Evolutionary conservation across 2,888 invertebrate genomes (phyloP).

Genomic region (Uloborus plumipes): DNA sequence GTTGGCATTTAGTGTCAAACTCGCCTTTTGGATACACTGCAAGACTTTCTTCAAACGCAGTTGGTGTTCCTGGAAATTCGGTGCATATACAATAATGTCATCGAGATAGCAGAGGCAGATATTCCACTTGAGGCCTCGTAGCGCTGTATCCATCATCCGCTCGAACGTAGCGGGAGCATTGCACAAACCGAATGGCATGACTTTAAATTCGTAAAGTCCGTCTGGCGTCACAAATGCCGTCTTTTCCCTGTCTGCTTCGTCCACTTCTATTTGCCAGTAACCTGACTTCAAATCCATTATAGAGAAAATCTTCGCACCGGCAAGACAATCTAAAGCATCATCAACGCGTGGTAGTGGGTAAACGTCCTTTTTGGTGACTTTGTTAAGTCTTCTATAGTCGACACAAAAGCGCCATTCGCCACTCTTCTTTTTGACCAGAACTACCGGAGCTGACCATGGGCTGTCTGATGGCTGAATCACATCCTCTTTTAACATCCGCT

Average conservation of each 20-base stretch:
- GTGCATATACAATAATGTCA: no score
- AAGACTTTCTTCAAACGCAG: no score
- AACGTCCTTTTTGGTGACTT: constrained; percentile 6
- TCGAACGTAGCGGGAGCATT: constrained; percentile 67
- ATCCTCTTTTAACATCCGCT: constrained; percentile 4
- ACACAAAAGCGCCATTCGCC: neutral
- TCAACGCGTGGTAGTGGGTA: constrained; percentile 22
- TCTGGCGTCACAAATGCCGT: constrained; percentile 65
- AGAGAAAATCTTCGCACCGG: constrained; percentile 16
- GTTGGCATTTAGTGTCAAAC: no score
- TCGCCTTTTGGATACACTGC: no score
- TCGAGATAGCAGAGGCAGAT: no score
- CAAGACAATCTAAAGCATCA: constrained; percentile 4
- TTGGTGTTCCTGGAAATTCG: no score
- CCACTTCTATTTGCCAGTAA: constrained; percentile 12
- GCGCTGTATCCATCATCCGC: constrained; percentile 66
- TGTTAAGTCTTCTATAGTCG: constrained; percentile 3
- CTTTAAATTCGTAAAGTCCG: constrained; percentile 36
- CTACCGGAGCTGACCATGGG: constrained; percentile 3
- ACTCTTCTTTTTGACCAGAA: neutral
- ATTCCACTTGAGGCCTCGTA: constrained; percentile 59
- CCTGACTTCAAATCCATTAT: constrained; percentile 14
- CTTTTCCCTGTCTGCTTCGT: constrained; percentile 38
- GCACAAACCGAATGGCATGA: constrained; percentile 67
- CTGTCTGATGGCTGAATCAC: constrained; percentile 14